Evolutionary conservation across 2,797 vertebrate species (phyloP).

Genomic region (Squalus acanthias): DNA sequence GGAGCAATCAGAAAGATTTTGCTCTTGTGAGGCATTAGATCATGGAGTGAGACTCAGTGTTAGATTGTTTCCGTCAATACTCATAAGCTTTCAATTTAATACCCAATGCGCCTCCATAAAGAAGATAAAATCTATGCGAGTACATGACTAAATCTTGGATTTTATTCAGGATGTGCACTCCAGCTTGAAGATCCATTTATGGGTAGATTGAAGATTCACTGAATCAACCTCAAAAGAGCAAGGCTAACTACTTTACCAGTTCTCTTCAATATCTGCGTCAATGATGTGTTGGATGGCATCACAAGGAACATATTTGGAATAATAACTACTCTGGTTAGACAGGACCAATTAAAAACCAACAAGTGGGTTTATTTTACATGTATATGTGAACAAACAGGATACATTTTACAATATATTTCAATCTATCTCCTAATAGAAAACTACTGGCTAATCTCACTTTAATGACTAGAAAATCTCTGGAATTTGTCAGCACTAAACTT

Average conservation of each 20-base stretch:
- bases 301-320: neutral
- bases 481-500: neutral
- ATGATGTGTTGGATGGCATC: neutral
- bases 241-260: neutral
- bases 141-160: neutral
- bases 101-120: neutral
- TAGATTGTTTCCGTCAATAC: neutral
- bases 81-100: neutral
- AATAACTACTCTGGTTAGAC: neutral
- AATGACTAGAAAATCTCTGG: neutral
- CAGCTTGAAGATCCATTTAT: neutral
- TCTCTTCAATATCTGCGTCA: neutral
- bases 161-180: neutral
- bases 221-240: neutral
- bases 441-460: neutral
- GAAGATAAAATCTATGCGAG: neutral
- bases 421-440: neutral
- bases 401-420: neutral
- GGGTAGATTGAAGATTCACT: neutral
- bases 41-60: neutral
- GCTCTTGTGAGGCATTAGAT: neutral
- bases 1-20: neutral
- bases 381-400: neutral
- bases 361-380: neutral
- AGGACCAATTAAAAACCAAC: neutral